Percentiles rank a stretch among this genome's conserved stretches.
These are phyloP conservation scores for Jaculus jaculus DNA, from an alignment of 2,113 vertebrate genomes.

Conservation along the genomic window DNA sequence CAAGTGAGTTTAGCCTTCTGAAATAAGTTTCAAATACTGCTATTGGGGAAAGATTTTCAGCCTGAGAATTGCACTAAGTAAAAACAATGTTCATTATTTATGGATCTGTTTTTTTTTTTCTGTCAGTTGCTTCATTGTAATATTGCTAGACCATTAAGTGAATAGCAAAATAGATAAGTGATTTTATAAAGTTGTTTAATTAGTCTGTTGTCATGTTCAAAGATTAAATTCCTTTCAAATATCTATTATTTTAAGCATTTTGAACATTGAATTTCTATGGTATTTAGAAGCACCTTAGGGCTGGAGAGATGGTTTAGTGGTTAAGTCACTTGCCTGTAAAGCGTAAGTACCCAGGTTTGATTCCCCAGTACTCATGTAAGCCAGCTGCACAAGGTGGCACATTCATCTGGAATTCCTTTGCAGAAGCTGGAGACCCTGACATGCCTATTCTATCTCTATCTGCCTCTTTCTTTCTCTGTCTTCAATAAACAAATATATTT, in stretches of 20 bases:
- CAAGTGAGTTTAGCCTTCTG: not conserved
- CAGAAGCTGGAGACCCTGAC: too few species aligned
- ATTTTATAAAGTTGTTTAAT: conserved; percentile 22
- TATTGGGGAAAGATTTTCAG: conserved; percentile 32
- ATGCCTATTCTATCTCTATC: too few species aligned
- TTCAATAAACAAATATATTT: too few species aligned
- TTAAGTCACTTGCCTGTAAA: too few species aligned
- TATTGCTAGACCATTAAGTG: conserved; percentile 9
- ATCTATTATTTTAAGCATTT: not conserved
- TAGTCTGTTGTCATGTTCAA: conserved; percentile 32
- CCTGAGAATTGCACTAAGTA: conserved; percentile 38
- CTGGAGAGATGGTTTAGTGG: too few species aligned
- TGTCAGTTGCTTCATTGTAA: conserved; percentile 15
- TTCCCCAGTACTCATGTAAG: too few species aligned
- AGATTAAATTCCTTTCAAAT: conserved; percentile 41
- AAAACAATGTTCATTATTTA: conserved; percentile 32
- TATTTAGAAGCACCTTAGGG: not conserved
- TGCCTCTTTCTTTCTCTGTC: too few species aligned
- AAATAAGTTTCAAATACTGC: conserved; percentile 38
- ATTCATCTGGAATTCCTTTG: too few species aligned
- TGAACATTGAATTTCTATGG: not conserved
- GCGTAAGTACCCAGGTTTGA: too few species aligned
- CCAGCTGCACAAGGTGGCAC: too few species aligned
- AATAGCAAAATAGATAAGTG: conserved; percentile 22
- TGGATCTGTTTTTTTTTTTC: not conserved